Evolutionary conservation across 2,113 vertebrate genomes (phyloP), one percentile per base, ranked within the genome.

Genomic region (Chitala chitala): DNA sequence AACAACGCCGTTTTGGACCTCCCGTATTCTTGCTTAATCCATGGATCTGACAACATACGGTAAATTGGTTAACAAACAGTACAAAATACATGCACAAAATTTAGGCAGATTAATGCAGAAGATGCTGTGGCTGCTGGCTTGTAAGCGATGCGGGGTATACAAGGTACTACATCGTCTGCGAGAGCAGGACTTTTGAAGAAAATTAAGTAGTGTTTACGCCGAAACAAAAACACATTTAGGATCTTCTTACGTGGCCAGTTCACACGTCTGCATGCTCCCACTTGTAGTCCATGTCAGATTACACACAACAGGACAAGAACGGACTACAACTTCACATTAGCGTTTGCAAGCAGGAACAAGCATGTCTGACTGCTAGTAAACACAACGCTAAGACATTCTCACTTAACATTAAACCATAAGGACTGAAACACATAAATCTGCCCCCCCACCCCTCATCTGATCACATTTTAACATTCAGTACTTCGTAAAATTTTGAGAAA

Each of bases 271-370:
- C n/a, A n/a, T 50, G 40, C 20, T 10, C 54, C 20, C 7, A 24
- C 15, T 9, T 10, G 56, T 31, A 46, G 61, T 0, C 42, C 40
- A 33, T 29, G 6, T 0, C 40, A 46, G 40, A 73, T 31, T 9
- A 53, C 12, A 29, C 20, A n/a, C n/a, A 38, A 70, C 68, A 31
- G 56, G 50, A 69, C 42, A 69, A 69, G 71, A n/a, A 64, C 12
- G 40, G 26, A 73, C 71, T 38, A 5, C 56, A 63, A 59, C 44
- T 36, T 29, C n/a, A 5, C 8, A n/a, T 17, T 9, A 13, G n/a
- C 26, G 8, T 44, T 17, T 13, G 5, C 29, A 69, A 12, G 33
- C 22, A 10, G 5, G 20, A 20, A 29, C 48, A 69, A 24, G 8
- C 46, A 73, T 44, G 24, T 36, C 56, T 2, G 29, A 22, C 26